Conservation (phyloP, 2,797 vertebrate genomes). For the Hapalemur alaotrensis region DNA sequence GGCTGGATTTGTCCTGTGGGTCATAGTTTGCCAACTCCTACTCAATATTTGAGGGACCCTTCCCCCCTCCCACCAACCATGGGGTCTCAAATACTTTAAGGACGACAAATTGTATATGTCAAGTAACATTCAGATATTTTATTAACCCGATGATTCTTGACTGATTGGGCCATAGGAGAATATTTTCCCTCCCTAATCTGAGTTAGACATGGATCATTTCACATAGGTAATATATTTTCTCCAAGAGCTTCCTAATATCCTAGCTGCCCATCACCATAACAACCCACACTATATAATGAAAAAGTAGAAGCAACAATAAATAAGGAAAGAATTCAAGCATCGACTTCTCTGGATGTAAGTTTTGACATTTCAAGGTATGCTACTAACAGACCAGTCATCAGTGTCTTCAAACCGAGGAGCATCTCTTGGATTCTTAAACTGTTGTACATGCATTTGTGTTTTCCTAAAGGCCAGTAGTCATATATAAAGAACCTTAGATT, state of each 20-base stretch:
- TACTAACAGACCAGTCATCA: background rate
- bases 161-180: background rate
- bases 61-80: no score
- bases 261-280: slow-evolving; percentile 57
- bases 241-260: slow-evolving; percentile 41
- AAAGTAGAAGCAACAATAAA: slow-evolving; percentile 46
- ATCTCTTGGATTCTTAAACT: slow-evolving; percentile 9
- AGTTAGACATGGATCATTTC: slow-evolving; percentile 55
- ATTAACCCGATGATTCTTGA: background rate
- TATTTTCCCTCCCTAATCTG: background rate
- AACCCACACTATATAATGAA: slow-evolving; percentile 44
- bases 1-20: background rate
- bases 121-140: slow-evolving; percentile 15
- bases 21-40: background rate
- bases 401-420: slow-evolving; percentile 4
- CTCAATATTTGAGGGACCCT: background rate
- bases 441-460: background rate
- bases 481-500: background rate
- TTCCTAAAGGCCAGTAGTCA: slow-evolving; percentile 9
- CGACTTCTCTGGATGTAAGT: slow-evolving; percentile 14
- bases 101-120: background rate
- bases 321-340: background rate
- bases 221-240: slow-evolving; percentile 37
- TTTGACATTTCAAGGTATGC: slow-evolving; percentile 53
- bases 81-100: background rate